Conservation (phyloP, 2,797 vertebrate genomes). For the Iguana delicatissima region DNA sequence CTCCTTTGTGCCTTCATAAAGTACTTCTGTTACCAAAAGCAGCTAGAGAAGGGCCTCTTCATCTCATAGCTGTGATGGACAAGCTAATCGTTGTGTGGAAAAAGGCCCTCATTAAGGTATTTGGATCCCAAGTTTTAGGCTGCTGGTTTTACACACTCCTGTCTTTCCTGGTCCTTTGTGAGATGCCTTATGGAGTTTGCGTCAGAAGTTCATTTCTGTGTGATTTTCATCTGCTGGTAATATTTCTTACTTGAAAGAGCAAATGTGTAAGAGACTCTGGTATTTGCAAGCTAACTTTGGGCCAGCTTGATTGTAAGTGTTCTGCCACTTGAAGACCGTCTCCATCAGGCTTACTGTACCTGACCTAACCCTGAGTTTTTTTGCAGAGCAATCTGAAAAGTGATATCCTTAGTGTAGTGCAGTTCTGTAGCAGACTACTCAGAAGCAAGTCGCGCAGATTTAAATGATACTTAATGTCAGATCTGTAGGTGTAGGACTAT, state of each 20-base stretch:
- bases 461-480: not conserved
- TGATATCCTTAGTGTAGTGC: not conserved
- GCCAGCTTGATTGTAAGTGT: not conserved
- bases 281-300: not conserved
- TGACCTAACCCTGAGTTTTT: not conserved
- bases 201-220: not conserved
- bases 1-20: not conserved
- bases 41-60: not conserved
- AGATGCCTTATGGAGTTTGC: not conserved
- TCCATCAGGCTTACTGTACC: not conserved
- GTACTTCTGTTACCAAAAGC: not conserved
- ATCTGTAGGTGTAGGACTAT: not conserved
- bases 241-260: not conserved
- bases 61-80: not conserved
- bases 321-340: not conserved
- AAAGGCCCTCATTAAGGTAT: not conserved
- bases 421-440: not conserved
- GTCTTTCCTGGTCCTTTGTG: not conserved
- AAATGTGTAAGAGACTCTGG: not conserved
- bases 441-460: not conserved
- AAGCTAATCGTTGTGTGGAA: not conserved
- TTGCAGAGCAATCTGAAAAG: not conserved
- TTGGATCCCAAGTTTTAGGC: not conserved
- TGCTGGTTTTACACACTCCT: not conserved
- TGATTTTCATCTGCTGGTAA: not conserved